Evolutionary conservation across 2,888 invertebrate genomes (phyloP), one percentile per base, ranked within the genome.

Genomic region (Agapostemon virescens): DNA sequence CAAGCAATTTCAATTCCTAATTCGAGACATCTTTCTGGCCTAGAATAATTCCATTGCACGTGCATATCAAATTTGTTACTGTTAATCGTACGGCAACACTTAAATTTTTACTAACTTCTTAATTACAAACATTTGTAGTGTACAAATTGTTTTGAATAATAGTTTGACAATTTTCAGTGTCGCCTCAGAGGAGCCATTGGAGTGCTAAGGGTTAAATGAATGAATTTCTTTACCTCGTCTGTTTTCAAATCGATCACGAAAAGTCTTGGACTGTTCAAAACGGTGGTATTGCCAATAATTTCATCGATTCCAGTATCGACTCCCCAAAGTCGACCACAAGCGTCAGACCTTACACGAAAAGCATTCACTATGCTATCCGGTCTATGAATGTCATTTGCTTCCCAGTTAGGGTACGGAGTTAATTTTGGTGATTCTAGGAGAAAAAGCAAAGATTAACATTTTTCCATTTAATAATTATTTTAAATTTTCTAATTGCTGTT

Each of bases 301-400:
- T 97, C 96, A 61, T 96, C 95, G 52, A 96, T 92, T 73, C 97
- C 97, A 0, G 96, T 95, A 90, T 97, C 97, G 93, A 97, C 94
- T 7, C 96, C 95, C 97, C 97, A 97, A 13, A 97, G 94, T 64
- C 97, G 94, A 90, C 97, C 96, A 88, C 97, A 97, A 7, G 94
- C 94, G 90, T 97, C 97, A 0, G 96, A 95, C 84, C 94, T 94
- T 33, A 96, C 93, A 80, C 97, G 94, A 92, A 97, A 97, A 6
- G 96, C 96, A 3, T 96, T 97, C 70, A 96, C 93, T 63, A 96
- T 95, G 0, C 95, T 94, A 74, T 94, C 94, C 0, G 92, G 90
- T 85, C 93, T 93, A 1, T 90, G 95, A 68, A 98, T 94, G 63
- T 96, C 95, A 91, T 98, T 98, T 30, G 97, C 96, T 87, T 95